These are phyloP conservation scores for Apocrypta bakeri DNA, from an alignment of 1,140 invertebrate species.

Conservation along the genomic window DNA sequence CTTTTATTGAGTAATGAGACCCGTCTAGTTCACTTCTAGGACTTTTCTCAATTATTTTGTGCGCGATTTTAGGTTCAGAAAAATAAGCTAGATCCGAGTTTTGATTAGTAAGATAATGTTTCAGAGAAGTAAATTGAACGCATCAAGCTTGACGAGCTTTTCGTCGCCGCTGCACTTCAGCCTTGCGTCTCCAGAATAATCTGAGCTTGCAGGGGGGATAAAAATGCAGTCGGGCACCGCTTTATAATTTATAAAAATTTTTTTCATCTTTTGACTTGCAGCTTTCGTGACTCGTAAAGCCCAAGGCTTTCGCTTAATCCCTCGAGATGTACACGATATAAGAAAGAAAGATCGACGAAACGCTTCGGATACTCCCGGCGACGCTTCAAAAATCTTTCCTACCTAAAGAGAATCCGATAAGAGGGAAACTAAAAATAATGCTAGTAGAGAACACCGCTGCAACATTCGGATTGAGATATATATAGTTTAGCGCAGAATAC, in stretches of 20 bases:
- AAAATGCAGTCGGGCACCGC: not conserved
- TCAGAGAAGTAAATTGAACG: too few relatives aligned
- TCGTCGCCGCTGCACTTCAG: too few relatives aligned
- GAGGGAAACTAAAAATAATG: not conserved
- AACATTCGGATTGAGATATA: not conserved
- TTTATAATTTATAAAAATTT: not conserved
- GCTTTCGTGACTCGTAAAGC: not conserved
- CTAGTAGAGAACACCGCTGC: not conserved
- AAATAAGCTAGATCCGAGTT: not conserved
- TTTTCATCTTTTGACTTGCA: not conserved
- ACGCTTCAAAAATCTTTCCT: not conserved
- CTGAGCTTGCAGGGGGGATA: not conserved
- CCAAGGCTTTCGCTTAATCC: not conserved
- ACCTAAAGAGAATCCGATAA: not conserved
- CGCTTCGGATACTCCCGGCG: not conserved
- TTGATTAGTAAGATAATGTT: too few relatives aligned
- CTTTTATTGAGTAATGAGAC: too few relatives aligned
- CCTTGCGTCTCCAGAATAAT: not conserved
- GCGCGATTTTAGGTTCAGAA: not conserved
- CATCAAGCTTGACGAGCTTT: not conserved
- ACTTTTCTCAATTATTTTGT: too few relatives aligned
- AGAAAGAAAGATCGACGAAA: not conserved
- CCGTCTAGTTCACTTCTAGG: too few relatives aligned
- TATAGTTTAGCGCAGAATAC: not conserved
- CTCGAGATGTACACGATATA: not conserved